Percentiles rank a stretch among this genome's conserved stretches.
These are phyloP conservation scores for Propsilocerus akamusi DNA, from an alignment of 1,140 invertebrate genomes.

Conservation along the genomic window DNA sequence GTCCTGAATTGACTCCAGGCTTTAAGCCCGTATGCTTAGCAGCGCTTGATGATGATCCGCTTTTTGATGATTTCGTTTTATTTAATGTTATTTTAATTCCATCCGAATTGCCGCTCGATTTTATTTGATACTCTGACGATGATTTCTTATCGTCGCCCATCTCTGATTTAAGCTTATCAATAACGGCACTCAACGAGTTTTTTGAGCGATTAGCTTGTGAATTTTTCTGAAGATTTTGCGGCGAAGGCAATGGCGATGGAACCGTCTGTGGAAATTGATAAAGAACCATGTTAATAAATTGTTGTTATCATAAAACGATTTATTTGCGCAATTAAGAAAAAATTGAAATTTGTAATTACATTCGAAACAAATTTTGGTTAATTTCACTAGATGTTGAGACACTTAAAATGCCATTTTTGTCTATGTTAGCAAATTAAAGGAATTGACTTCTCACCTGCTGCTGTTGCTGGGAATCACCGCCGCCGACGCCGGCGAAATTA, in stretches of 20 bases:
- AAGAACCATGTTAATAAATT: no score
- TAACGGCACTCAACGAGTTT: constrained; percentile 62
- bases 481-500: no score
- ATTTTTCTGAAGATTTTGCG: not conserved
- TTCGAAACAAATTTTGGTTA: no score
- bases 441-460: not conserved
- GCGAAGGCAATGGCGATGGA: not conserved
- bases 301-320: no score
- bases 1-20: constrained; percentile 42
- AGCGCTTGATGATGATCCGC: constrained; percentile 25
- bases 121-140: constrained; percentile 58
- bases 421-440: no score
- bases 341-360: no score
- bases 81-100: constrained; percentile 81
- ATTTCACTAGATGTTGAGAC: no score
- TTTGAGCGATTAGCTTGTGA: constrained; percentile 37
- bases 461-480: not conserved
- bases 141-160: constrained; percentile 19
- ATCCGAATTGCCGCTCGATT: constrained; percentile 47
- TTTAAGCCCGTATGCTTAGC: constrained; percentile 47
- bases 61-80: constrained; percentile 56
- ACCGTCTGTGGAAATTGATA: no score
- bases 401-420: no score
- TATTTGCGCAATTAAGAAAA: no score
- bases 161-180: constrained; percentile 64